A percentile compares a stretch with the other conserved stretches of the same genome.
Evolutionary conservation across 2,113 vertebrate genomes (phyloP).

Genomic region (Vimba vimba): DNA sequence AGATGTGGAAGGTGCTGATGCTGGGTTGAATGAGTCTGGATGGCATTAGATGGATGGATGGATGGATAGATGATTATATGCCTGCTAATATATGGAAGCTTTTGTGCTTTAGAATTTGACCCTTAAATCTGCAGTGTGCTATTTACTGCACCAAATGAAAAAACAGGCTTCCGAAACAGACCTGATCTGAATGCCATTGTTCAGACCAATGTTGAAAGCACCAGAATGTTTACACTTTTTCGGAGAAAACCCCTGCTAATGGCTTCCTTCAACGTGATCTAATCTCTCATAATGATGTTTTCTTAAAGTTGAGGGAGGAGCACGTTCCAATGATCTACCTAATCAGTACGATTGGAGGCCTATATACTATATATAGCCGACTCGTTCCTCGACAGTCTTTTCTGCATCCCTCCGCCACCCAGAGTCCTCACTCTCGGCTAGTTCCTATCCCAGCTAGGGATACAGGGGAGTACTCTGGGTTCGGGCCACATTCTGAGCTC

Average conservation of each 20-base stretch:
- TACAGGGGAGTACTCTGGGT: no score
- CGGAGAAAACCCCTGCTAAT: not conserved
- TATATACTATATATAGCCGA: no score
- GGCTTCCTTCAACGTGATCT: not conserved
- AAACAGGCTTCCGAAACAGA: not conserved
- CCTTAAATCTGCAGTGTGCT: not conserved
- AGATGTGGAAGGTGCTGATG: not conserved
- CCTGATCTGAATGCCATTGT: not conserved
- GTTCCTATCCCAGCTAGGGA: no score
- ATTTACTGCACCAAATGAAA: not conserved
- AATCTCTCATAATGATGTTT: not conserved
- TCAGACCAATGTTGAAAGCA: not conserved
- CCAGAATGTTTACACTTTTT: not conserved
- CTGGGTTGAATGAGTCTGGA: conserved; percentile 22
- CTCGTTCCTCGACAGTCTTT: no score
- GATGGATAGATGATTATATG: not conserved
- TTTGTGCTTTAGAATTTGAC: not conserved
- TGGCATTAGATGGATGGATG: not conserved
- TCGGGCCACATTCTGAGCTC: no score
- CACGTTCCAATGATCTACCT: no score
- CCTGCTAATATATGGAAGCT: not conserved
- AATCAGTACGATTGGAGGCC: no score
- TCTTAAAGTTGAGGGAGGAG: no score
- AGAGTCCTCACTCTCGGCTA: no score
- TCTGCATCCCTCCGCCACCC: no score